These are phyloP conservation scores for Mnemiopsis leidyi DNA, from an alignment of 37 sponge, comb jelly and placozoan genomes.

Conservation along the genomic window DNA sequence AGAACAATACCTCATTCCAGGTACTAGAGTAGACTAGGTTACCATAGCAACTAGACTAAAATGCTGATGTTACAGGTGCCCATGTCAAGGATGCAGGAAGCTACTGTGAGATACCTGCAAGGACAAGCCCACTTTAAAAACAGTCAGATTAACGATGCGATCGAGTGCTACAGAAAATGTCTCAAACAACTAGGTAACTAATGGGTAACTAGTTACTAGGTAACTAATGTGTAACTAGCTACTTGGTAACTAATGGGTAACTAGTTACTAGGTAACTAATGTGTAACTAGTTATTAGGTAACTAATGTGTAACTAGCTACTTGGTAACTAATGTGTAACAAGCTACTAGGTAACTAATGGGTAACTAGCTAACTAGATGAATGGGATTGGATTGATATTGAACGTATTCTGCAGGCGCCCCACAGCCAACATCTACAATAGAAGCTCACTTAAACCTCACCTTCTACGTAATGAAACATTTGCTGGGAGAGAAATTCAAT, in stretches of 20 bases:
- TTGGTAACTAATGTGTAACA: not conserved
- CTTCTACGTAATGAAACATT: constrained; percentile 49
- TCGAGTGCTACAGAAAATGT: constrained; percentile 40
- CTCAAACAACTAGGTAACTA: constrained; percentile 56
- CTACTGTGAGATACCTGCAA: constrained; percentile 22
- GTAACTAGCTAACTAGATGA: too few species aligned
- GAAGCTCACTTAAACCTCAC: constrained; percentile 54
- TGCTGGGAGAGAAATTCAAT: not conserved
- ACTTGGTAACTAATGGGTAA: too few species aligned
- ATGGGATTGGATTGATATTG: too few species aligned
- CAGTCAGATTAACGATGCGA: constrained; percentile 58
- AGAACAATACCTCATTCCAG: too few species aligned
- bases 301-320: too few species aligned
- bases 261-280: too few species aligned
- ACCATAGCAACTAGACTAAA: too few species aligned
- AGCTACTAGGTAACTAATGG: constrained; percentile 46
- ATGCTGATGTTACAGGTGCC: constrained; percentile 29
- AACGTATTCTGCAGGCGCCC: too few species aligned
- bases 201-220: too few species aligned
- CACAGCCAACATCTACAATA: constrained; percentile 39
- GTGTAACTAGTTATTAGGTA: too few species aligned
- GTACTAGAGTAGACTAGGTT: too few species aligned
- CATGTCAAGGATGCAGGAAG: constrained; percentile 39
- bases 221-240: too few species aligned
- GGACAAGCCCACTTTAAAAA: constrained; percentile 63